Evolutionary conservation across 1,140 invertebrate genomes (phyloP).

Genomic region (Latrodectus geometricus): DNA sequence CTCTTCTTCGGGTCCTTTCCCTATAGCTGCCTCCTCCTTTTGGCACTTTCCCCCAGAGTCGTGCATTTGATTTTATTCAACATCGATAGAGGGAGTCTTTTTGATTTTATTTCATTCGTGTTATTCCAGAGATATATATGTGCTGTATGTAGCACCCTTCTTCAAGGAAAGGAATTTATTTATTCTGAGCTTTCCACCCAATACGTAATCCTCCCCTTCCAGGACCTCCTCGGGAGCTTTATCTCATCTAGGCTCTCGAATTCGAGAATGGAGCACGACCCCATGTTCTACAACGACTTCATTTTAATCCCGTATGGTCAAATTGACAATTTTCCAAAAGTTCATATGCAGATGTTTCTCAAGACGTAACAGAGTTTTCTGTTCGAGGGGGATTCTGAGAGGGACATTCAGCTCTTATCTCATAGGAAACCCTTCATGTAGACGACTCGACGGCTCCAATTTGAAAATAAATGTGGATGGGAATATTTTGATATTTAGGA

Average conservation of each 20-base stretch:
- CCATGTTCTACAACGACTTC: not conserved
- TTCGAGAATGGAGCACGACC: too few species aligned
- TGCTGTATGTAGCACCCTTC: not conserved
- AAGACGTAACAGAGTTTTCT: too few species aligned
- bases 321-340: slow-evolving; percentile 49
- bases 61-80: slow-evolving; percentile 56
- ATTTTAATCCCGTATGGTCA: slow-evolving; percentile 34
- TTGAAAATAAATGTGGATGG: too few species aligned
- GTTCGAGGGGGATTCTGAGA: too few species aligned
- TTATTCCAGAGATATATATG: not conserved
- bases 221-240: not conserved
- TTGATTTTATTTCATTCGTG: slow-evolving; percentile 1
- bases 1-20: slow-evolving; percentile 2
- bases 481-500: too few species aligned
- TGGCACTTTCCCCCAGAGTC: slow-evolving; percentile 22
- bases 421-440: too few species aligned
- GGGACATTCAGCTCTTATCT: too few species aligned
- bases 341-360: slow-evolving; percentile 28
- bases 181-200: not conserved
- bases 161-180: not conserved
- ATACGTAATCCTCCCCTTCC: not conserved
- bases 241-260: too few species aligned
- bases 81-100: slow-evolving; percentile 18
- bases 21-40: slow-evolving; percentile 5
- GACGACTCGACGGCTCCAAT: too few species aligned